Percentiles rank a stretch among this genome's conserved stretches.
Evolutionary conservation across 2,113 vertebrate species (phyloP).

Genomic region (Lichenostomus cassidix): DNA sequence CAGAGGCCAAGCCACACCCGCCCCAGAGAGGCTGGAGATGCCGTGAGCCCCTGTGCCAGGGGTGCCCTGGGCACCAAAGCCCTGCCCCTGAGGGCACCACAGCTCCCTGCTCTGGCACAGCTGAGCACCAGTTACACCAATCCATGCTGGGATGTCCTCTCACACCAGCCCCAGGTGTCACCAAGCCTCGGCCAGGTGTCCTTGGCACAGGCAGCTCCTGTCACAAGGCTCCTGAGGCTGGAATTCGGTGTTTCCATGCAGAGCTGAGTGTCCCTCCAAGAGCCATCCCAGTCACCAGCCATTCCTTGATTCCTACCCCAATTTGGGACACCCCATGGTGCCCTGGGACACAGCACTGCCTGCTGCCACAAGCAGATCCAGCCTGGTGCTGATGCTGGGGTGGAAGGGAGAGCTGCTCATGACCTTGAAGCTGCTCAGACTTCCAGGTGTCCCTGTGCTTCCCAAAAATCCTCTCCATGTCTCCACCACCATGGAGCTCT

Average conservation of each 20-base stretch:
- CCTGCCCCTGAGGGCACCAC: background rate
- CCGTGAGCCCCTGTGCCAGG: background rate
- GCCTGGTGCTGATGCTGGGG: background rate
- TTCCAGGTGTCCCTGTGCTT: background rate
- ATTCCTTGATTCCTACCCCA: background rate
- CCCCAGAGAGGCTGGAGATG: background rate
- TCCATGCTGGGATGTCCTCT: background rate
- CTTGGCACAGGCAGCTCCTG: background rate
- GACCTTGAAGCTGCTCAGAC: background rate
- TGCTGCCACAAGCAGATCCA: background rate
- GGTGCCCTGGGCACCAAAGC: background rate
- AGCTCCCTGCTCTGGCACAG: background rate
- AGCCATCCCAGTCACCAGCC: background rate
- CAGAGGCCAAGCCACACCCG: background rate
- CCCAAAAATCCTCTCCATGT: background rate
- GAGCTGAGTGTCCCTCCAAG: background rate
- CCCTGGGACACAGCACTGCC: background rate
- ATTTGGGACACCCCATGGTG: accelerated
- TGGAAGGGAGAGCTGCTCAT: background rate
- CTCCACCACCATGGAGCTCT: background rate
- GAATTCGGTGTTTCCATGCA: background rate
- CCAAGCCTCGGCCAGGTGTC: background rate
- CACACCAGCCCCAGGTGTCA: background rate
- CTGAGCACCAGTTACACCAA: background rate
- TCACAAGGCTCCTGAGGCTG: background rate